Percentiles rank a stretch among this genome's conserved stretches.
phyloP scores from a whole-genome alignment of 2,113 vertebrate species.

The Campylomormyrus tamandua region DNA sequence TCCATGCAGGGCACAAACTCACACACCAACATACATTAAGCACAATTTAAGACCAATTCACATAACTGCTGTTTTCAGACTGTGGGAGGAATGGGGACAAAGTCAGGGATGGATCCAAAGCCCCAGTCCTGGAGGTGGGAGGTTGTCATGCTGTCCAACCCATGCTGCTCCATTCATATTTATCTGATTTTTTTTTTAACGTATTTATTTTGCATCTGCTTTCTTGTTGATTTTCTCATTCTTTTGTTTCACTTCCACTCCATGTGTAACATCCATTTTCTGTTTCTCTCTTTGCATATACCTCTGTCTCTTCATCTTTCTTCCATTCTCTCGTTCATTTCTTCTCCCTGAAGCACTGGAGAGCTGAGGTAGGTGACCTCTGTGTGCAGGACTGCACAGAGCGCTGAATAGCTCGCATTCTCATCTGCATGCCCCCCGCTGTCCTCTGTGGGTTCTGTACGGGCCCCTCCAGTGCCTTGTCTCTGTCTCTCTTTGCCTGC shows the following conservation, averaged over 20 bases:
- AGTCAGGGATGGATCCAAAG: neutral
- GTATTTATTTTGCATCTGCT: neutral
- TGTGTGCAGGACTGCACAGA: neutral
- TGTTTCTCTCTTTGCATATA: constrained; percentile 36
- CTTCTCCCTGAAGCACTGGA: constrained; percentile 60
- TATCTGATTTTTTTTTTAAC: neutral
- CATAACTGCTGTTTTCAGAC: neutral
- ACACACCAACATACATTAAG: neutral
- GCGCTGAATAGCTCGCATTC: neutral
- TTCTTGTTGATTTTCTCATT: constrained; percentile 1
- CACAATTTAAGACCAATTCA: neutral
- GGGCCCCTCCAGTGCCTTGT: too few species aligned
- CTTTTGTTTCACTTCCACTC: neutral
- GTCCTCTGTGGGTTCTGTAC: neutral
- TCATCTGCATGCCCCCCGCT: neutral
- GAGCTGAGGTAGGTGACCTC: constrained; percentile 52
- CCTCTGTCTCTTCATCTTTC: constrained; percentile 19
- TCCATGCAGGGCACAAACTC: neutral
- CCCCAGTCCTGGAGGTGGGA: neutral
- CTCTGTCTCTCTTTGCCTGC: neutral
- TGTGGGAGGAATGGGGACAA: neutral
- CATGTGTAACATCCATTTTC: neutral
- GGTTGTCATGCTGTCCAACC: neutral
- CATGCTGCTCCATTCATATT: neutral
- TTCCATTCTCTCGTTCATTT: constrained; percentile 16